Evolutionary conservation across 2,888 invertebrate genomes (phyloP), one percentile per base, ranked within the genome.

Genomic region (Silvanus unidentatus): DNA sequence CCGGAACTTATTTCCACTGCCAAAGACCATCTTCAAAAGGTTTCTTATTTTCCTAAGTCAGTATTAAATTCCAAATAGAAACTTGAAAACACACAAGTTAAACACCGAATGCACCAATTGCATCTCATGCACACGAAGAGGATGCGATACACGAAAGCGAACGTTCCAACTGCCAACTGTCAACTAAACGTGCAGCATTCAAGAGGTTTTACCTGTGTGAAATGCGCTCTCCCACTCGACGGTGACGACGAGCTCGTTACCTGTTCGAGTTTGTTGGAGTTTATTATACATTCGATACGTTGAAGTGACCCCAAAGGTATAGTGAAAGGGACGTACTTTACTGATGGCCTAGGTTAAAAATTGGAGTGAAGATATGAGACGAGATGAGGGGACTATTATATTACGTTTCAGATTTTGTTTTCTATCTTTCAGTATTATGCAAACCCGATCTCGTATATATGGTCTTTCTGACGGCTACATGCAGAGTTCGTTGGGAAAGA

Each of bases 1-100:
- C 42, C 76, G 68, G 65, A 77, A 77, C 60, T 76, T 77, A 62
- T 75, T 77, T 53, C 74, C 70, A 54, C 69, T 70, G 42, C 72
- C 71, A 49, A 72, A 72, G 47, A 72, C 70, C 72, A 72, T 72
- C 42, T 48, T 48, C 39, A 35, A 45, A 11, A 27, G 16, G 38
- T 30, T 45, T 14, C 11, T 13, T 27, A 30, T 11, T 32, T 32
- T 32, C 6, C 22, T 30, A 49, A 44, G 32, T 35, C 40, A 29
- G 28, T 39, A 42, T 39, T 22, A 37, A 48, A 42, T 35, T 36
- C 36, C 37, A 39, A 46, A 12, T 22, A 35, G 34, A 22, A 13
- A 39, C 15, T 10, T 28, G 42, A 35, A 38, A 22, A 4, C 29
- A 45, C 35, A 30, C 8, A 37, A 44, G 6, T 4, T n/a, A 5